Percentiles rank a stretch among this genome's conserved stretches.
phyloP scores from a whole-genome alignment of 1,140 invertebrate genomes.

The Holotrichia oblita region DNA sequence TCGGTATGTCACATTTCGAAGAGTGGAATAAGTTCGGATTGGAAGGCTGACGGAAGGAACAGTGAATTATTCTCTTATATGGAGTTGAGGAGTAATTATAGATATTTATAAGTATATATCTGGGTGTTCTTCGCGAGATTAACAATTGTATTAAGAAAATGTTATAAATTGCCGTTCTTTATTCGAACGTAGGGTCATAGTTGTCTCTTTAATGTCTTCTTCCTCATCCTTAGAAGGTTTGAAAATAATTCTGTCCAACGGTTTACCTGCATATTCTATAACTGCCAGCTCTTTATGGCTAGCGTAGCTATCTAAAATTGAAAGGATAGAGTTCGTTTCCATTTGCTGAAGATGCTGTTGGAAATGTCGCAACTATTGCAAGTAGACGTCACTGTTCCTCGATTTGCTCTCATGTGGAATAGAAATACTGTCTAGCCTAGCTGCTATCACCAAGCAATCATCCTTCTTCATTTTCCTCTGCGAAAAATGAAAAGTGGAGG shows the following conservation, averaged over 20 bases:
- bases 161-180: no score
- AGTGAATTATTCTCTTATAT: neutral
- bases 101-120: no score
- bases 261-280: no score
- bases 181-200: no score
- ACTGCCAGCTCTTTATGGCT: neutral
- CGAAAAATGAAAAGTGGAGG: neutral
- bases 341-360: neutral
- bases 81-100: neutral
- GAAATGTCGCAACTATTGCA: slow-evolving; percentile 25
- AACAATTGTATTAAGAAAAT: no score
- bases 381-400: neutral
- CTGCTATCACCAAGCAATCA: slow-evolving; percentile 9
- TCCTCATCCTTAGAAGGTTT: no score
- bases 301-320: neutral
- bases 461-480: neutral
- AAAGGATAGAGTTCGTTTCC: neutral
- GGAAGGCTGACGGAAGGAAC: neutral
- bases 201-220: no score
- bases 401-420: neutral
- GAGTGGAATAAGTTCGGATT: no score
- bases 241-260: no score
- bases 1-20: neutral
- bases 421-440: neutral
- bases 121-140: no score